Conservation (phyloP, 2,797 vertebrate species). For the Nothura maculosa region DNA sequence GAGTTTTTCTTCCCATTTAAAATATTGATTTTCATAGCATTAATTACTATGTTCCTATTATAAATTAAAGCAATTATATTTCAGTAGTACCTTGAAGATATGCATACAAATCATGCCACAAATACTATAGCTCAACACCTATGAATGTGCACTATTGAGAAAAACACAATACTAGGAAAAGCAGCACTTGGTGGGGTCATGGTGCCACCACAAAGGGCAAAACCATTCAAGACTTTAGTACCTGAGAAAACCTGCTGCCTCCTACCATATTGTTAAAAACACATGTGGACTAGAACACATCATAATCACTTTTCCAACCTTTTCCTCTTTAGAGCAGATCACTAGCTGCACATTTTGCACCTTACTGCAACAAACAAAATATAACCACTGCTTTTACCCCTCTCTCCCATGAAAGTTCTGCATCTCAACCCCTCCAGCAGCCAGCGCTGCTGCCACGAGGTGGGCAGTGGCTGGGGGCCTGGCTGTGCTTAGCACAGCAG, state of each 20-base stretch:
- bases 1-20: background rate
- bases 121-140: background rate
- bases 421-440: background rate
- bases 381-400: background rate
- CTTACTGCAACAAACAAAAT: background rate
- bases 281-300: background rate
- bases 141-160: background rate
- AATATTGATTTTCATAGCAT: background rate
- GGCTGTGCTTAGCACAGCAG: constrained; percentile 39
- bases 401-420: background rate
- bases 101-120: background rate
- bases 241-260: background rate
- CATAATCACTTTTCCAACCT: background rate
- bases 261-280: background rate
- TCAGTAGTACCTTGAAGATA: background rate
- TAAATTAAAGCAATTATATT: background rate
- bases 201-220: background rate
- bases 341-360: background rate
- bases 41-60: background rate
- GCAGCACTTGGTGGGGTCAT: background rate
- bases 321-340: background rate
- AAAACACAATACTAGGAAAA: background rate
- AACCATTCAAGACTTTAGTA: background rate
- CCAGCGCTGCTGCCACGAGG: background rate
- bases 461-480: constrained; percentile 36